Conservation (phyloP, 2,888 invertebrate genomes). For the Diogma glabrata region DNA sequence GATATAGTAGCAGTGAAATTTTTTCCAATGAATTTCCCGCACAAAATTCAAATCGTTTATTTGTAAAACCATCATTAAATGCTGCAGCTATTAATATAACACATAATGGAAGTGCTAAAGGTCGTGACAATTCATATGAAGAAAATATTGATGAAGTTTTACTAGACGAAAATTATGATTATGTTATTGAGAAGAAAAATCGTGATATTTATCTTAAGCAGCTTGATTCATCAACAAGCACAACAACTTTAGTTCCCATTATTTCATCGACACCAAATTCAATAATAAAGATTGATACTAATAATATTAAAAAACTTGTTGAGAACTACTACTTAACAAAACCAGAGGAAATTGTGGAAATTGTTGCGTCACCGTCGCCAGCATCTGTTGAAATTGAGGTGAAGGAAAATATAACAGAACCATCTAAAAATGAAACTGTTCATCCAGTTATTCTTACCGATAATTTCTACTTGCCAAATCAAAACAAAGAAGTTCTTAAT, state of each 20-base stretch:
- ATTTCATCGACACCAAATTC: neutral
- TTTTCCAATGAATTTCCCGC: slow-evolving; percentile 7
- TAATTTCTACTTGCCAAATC: slow-evolving; percentile 26
- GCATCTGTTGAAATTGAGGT: neutral
- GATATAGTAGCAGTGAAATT: neutral
- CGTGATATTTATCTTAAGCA: neutral
- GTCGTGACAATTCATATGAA: slow-evolving; percentile 15
- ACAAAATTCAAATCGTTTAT: neutral
- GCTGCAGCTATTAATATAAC: slow-evolving; percentile 19
- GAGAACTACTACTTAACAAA: no score
- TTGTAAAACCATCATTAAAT: neutral
- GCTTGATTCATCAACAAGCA: slow-evolving; percentile 8
- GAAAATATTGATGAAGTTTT: slow-evolving; percentile 8
- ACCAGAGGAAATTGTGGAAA: neutral
- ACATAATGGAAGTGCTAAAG: slow-evolving; percentile 22
- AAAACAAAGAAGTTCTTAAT: slow-evolving; percentile 29
- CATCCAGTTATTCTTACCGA: slow-evolving; percentile 26
- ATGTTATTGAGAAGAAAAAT: slow-evolving; percentile 3
- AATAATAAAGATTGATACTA: no score
- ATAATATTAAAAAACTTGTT: no score
- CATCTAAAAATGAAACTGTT: slow-evolving; percentile 14
- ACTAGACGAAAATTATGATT: neutral
- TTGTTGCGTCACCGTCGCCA: neutral
- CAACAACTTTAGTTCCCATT: neutral
- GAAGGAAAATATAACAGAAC: neutral